These are phyloP conservation scores for Nomada ferruginata DNA, from an alignment of 2,888 invertebrate species.

Conservation along the genomic window DNA sequence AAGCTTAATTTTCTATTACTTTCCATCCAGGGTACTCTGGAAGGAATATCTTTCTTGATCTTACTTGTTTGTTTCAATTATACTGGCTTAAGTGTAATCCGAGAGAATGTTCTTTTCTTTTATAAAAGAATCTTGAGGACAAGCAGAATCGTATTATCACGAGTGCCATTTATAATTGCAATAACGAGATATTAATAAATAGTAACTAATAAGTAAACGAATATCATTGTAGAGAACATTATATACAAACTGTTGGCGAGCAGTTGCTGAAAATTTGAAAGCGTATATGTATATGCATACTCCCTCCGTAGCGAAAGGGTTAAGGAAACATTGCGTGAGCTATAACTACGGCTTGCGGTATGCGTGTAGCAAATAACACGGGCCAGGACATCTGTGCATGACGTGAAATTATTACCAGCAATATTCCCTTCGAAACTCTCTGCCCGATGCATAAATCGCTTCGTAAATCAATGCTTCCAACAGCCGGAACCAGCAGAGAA, in stretches of 20 bases:
- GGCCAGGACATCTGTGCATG: conserved; percentile 24
- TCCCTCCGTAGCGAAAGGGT: neutral
- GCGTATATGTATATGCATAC: no score
- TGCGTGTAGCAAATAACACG: conserved; percentile 12
- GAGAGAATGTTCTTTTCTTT: neutral
- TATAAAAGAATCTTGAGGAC: neutral
- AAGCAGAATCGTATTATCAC: neutral
- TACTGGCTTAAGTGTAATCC: neutral
- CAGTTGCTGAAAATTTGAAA: no score
- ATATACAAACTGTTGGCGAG: no score
- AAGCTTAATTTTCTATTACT: neutral
- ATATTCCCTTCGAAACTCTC: conserved; percentile 12
- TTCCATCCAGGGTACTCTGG: neutral
- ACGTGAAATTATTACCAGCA: conserved; percentile 35
- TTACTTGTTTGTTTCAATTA: neutral
- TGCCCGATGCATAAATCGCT: conserved; percentile 20
- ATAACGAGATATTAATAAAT: neutral
- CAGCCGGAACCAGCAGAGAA: neutral
- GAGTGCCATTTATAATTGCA: neutral
- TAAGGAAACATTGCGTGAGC: neutral
- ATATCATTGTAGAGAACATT: no score
- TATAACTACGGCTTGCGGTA: neutral
- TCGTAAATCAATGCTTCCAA: conserved; percentile 16
- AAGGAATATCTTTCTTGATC: neutral
- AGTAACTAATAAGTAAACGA: no score